Evolutionary conservation across 2,113 vertebrate species (phyloP), one percentile per base, ranked within the genome.

Genomic region (Motacilla alba): DNA sequence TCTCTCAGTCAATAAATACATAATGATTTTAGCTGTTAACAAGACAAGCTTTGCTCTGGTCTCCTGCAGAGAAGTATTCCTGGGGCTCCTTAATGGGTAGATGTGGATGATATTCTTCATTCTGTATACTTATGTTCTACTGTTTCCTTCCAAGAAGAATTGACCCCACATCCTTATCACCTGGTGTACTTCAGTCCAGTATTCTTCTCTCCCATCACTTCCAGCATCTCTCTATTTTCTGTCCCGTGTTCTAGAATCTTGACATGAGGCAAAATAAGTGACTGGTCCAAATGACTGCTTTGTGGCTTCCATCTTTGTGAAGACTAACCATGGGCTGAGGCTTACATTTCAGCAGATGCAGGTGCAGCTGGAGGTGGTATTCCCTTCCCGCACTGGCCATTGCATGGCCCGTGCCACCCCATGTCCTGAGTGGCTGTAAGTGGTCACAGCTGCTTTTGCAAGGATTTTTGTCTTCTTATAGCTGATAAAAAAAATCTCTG

Each of bases 161-260:
- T 79, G 4, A 37, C 13, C 3, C 10, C 7, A 30, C 0, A 1
- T 59, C 20, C 17, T 64, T 64, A 44, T 30, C 10, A 26, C 28
- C 14, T 50, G 31, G 2, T 0, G 1, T 21, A 13, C 18, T 66
- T 66, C 55, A 18, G 22, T 49, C 58, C 3, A 0, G 37, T 39
- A 15, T 17, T 15, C 47, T 66, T 23, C 30, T n/a, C 15, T 59
- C 21, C 31, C 7, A 19, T 16, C 18, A 46, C 12, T 21, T 77
- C 15, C 8, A 16, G 9, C 7, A 44, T 11, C 13, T 68, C 39
- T 83, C 44, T 41, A 5, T 87, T 89, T 77, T 64, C 28, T 46
- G 23, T 17, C 11, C 28, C 5, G 2, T 43, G 16, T 8, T 87
- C 56, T 41, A 62, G 60, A 84, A 53, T 10, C 24, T 82, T 43